Evolutionary conservation across 2,113 vertebrate genomes (phyloP), one percentile per base, ranked within the genome.

Genomic region (Corythaixoides concolor): DNA sequence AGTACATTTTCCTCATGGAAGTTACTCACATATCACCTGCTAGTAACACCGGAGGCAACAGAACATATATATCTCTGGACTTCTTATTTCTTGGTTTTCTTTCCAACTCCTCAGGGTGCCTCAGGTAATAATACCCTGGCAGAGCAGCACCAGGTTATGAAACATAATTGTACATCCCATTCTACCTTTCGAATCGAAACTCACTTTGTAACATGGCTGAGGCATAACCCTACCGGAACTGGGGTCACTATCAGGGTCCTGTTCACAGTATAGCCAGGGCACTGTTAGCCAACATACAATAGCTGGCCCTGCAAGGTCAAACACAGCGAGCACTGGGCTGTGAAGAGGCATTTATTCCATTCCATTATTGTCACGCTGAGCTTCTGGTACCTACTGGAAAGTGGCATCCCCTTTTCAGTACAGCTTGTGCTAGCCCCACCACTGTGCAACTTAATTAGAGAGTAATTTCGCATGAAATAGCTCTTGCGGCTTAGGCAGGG

Each of bases 401-500:
- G 94, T 30, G 33, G 76, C 70, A 94, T 85, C 76, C 59, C 73
- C 47, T 74, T 94, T 89, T 69, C 80, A 73, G 82, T 89, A 96
- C 68, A 85, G 60, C 73, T 79, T 88, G 94, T 86, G 73, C 81
- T 91, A 88, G 90, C 68, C 85, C 76, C 59, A 92, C 95, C 85
- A 95, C 93, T 94, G 93, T 89, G 93, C 67, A 79, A 90, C 58
- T 94, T 95, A 95, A 96, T 95, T 95, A 95, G 91, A 86, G 82
- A 84, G 81, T 67, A 96, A 96, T 97, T 97, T 95, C 73, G 75
- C 93, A 89, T 95, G 56, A 96, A 97, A 95, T 50, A 91, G 87
- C 55, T 83, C 89, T 70, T 39, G 62, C 0, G 0, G 55, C 56
- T 96, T 56, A 72, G 55, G 75, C 76, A 94, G 23, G 70, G 76